Percentiles rank a stretch among this genome's conserved stretches.
phyloP scores from a whole-genome alignment of 1,140 invertebrate genomes.

The Gonioctena quinquepunctata region DNA sequence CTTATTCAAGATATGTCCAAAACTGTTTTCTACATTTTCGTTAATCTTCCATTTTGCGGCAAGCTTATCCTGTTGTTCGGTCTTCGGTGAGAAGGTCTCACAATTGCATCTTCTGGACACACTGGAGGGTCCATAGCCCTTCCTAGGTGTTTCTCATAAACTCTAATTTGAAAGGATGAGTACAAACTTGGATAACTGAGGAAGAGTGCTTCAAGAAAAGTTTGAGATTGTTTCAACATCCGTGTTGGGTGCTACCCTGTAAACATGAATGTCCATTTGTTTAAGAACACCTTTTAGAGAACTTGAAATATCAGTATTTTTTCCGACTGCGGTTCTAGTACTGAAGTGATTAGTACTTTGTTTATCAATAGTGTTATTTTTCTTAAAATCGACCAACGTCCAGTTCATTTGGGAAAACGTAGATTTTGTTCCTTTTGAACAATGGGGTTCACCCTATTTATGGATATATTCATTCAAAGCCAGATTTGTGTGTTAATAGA shows the following conservation, averaged over 20 bases:
- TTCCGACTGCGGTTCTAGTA: neutral
- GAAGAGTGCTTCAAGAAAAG: neutral
- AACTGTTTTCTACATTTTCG: neutral
- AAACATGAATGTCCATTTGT: neutral
- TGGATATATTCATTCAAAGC: constrained; percentile 1
- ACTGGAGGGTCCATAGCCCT: too few relatives aligned
- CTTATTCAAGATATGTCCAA: neutral
- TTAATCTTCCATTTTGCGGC: too few relatives aligned
- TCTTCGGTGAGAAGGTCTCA: constrained; percentile 1
- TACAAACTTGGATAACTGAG: neutral
- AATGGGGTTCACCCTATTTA: neutral
- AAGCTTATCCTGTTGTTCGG: neutral
- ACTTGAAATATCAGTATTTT: neutral
- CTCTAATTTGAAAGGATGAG: too few relatives aligned
- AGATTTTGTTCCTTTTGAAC: neutral
- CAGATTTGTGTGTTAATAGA: neutral
- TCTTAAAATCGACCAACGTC: neutral
- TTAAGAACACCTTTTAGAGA: neutral
- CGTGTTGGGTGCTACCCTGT: neutral
- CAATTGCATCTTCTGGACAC: neutral
- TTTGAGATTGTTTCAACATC: neutral
- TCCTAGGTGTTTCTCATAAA: too few relatives aligned
- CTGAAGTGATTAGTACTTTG: neutral
- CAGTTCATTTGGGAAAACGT: neutral
- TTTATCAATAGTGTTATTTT: neutral